Evolutionary conservation across 1,140 invertebrate genomes (phyloP).

Genomic region (Stegodyphus dumicola): DNA sequence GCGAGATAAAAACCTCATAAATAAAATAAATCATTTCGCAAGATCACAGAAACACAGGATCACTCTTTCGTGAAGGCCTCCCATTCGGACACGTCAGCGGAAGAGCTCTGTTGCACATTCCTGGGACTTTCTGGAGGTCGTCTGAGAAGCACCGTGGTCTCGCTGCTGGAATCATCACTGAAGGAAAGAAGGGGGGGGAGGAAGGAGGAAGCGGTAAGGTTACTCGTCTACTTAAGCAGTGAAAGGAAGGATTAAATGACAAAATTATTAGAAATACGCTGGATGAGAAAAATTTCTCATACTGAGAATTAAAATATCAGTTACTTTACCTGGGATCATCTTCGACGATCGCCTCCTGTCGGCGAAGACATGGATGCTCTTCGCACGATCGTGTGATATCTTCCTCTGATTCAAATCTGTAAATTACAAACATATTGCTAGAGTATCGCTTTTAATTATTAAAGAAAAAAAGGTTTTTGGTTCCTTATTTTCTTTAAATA

Average conservation of each 20-base stretch:
- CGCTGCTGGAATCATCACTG: conserved; percentile 60
- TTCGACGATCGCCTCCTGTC: conserved; percentile 52
- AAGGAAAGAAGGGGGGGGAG: conserved; percentile 18
- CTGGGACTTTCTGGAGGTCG: background rate
- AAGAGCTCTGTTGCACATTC: conserved; percentile 34
- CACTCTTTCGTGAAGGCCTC: conserved; percentile 53
- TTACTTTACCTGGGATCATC: conserved; percentile 47
- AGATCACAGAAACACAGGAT: background rate
- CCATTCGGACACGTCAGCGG: conserved; percentile 49
- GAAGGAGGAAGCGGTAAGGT: background rate
- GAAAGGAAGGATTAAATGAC: background rate
- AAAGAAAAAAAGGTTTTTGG: too few species aligned
- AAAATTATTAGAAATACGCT: background rate
- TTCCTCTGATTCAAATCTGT: conserved; percentile 17
- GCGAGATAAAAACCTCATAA: conserved; percentile 34
- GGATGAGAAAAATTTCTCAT: background rate
- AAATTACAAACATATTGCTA: background rate
- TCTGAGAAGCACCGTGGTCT: conserved; percentile 51
- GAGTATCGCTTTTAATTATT: too few species aligned
- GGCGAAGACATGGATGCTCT: conserved; percentile 40
- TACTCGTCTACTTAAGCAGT: conserved; percentile 22
- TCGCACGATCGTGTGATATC: conserved; percentile 12
- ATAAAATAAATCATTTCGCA: conserved; percentile 17
- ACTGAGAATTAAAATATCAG: background rate
- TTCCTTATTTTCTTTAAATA: too few species aligned